These are phyloP conservation scores for Eucidaris tribuloides DNA, from an alignment of 35 echinoderm and acorn worm genomes.

Conservation along the genomic window DNA sequence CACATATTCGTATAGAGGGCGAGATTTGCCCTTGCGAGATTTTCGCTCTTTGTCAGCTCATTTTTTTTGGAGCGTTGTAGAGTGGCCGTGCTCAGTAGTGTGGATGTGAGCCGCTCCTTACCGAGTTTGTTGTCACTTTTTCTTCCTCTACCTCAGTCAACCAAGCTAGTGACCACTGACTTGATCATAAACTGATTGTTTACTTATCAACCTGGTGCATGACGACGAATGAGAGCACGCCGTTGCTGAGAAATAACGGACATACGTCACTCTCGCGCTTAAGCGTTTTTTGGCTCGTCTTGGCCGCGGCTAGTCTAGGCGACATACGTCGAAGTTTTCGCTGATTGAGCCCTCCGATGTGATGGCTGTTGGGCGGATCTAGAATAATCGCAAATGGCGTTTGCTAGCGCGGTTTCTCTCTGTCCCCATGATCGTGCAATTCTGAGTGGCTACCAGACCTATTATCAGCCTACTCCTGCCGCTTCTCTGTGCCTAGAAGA, in stretches of 20 bases:
- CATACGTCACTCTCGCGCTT: neutral
- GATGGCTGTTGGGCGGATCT: slow-evolving; percentile 97
- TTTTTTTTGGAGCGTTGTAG: slow-evolving; percentile 1
- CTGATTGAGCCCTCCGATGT: slow-evolving; percentile 34
- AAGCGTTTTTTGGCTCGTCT: too few relatives aligned
- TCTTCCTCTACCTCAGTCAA: slow-evolving; percentile 24
- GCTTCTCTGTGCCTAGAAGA: slow-evolving; percentile 50
- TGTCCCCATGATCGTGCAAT: slow-evolving; percentile 87
- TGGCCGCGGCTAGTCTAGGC: slow-evolving; percentile 13
- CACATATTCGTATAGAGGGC: neutral
- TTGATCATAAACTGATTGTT: neutral
- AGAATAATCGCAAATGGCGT: slow-evolving; percentile 94
- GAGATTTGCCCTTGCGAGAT: neutral
- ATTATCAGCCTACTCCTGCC: slow-evolving; percentile 89
- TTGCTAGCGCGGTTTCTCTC: slow-evolving; percentile 64
- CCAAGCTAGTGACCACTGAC: neutral
- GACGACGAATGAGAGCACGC: neutral
- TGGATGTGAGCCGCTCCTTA: slow-evolving; percentile 15
- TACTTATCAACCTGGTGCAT: neutral
- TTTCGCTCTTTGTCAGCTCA: neutral
- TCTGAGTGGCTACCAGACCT: slow-evolving; percentile 91
- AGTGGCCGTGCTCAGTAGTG: slow-evolving; percentile 18
- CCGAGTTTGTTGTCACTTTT: neutral
- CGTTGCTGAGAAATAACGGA: slow-evolving; percentile 26
- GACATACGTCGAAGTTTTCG: neutral